Evolutionary conservation across 2,888 invertebrate genomes (phyloP), one percentile per base, ranked within the genome.

Genomic region (Nipponacmea schrenckii): DNA sequence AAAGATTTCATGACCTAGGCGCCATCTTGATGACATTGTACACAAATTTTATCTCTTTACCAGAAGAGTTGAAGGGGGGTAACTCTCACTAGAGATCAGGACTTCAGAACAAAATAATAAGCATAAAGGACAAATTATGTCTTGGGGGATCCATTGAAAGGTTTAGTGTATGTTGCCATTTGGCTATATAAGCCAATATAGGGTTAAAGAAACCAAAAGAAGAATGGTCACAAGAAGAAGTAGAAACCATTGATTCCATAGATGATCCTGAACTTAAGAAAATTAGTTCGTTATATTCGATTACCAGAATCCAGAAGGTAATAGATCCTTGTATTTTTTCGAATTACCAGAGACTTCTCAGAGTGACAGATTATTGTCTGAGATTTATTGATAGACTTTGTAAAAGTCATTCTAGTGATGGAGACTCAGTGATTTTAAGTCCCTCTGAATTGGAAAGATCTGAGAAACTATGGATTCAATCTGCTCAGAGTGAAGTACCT

Each of bases 361-460:
- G 44, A 50, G 66, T 70, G 1, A 70, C 70, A 24, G 66, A 66
- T n/a, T 70, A 70, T 20, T 70, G 65, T 27, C 31, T 70, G 12
- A 24, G 67, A 26, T 70, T 65, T 39, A 31, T 66, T 12, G 17
- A 56, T 27, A 44, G 2, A 39, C 26, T 62, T n/a, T 65, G 8
- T n/a, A 24, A 66, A 62, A 56, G 50, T 39, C 14, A 15, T 56
- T 20, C 50, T n/a, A 56, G 20, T 56, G 20, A n/a, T 20, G 8
- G 20, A 20, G 50, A 56, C 8, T 56, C 50, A 20, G 20, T 56
- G 20, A n/a, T 56, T 56, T 56, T 56, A 20, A n/a, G n/a, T 20
- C 50, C 20, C 7, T 56, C 50, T 20, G 50, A 56, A 56, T 20
- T 56, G 20, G 50, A 69, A 39, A 64, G 27, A 46, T 64, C 64